phyloP scores from a whole-genome alignment of 2,888 invertebrate species.

The Exocentrus adspersus region DNA sequence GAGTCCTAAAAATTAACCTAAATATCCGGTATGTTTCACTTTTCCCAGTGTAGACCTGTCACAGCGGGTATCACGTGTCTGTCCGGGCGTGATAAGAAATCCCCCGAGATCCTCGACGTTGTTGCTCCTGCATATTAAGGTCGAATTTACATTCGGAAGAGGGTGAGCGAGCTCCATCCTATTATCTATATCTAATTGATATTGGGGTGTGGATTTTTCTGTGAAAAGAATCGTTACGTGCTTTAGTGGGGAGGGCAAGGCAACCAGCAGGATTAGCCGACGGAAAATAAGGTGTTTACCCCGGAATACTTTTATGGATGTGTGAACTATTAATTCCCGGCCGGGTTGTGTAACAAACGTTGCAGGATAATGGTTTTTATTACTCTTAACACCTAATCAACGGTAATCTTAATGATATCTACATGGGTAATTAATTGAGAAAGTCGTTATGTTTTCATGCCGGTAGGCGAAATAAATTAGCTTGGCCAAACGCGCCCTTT shows the following conservation, averaged over 20 bases:
- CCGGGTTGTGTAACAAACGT: not conserved
- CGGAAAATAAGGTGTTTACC: not conserved
- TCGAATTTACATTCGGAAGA: slow-evolving; percentile 37
- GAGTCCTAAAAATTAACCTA: no score
- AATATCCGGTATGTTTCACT: no score
- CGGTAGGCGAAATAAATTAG: no score
- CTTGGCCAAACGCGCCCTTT: no score
- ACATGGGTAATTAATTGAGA: not conserved
- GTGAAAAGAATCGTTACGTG: slow-evolving; percentile 14
- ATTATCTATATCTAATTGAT: slow-evolving; percentile 42
- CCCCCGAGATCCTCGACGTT: slow-evolving; percentile 42
- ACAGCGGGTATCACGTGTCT: slow-evolving; percentile 49
- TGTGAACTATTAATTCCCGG: not conserved
- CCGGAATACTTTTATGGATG: not conserved
- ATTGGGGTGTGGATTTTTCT: slow-evolving; percentile 36
- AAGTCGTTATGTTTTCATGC: no score
- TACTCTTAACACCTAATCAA: not conserved
- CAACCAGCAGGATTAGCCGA: not conserved
- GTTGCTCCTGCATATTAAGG: slow-evolving; percentile 44
- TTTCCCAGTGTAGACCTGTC: slow-evolving; percentile 32
- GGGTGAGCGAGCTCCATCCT: slow-evolving; percentile 35
- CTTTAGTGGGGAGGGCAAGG: not conserved
- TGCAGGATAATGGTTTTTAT: not conserved
- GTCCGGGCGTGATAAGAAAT: slow-evolving; percentile 52
- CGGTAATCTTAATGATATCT: not conserved